Evolutionary conservation across 2,797 vertebrate genomes (phyloP).

Genomic region (Pelobates cultripes): DNA sequence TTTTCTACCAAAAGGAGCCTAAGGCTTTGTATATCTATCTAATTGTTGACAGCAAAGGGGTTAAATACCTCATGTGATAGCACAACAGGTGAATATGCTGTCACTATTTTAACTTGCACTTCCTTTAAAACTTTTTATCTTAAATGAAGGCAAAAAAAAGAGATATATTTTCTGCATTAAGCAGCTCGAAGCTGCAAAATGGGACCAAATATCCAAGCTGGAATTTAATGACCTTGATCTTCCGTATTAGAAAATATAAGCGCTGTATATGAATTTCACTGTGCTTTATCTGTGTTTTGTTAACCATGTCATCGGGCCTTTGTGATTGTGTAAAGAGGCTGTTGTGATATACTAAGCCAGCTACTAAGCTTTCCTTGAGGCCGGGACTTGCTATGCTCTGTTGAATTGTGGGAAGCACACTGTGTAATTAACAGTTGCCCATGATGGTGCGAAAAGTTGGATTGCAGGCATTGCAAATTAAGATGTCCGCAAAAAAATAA

Average conservation of each 20-base stretch:
- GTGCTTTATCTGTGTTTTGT: constrained; percentile 9
- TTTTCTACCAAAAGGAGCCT: not conserved
- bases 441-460: not conserved
- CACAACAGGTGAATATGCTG: not conserved
- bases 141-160: constrained; percentile 1
- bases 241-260: constrained; percentile 13
- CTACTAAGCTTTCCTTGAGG: not conserved
- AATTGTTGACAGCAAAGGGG: not conserved
- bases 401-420: not conserved
- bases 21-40: not conserved
- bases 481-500: not conserved
- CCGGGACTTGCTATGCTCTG: not conserved
- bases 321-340: not conserved
- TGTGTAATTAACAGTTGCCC: not conserved
- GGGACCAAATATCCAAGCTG: constrained; percentile 26
- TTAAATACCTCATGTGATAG: not conserved
- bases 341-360: too few relatives aligned
- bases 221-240: constrained; percentile 28
- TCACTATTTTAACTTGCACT: constrained; percentile 33
- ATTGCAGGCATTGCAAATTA: not conserved
- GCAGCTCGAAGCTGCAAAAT: constrained; percentile 9
- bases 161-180: constrained; percentile 19
- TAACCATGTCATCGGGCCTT: not conserved
- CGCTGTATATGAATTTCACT: constrained; percentile 39
- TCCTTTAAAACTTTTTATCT: constrained; percentile 16